phyloP scores from a whole-genome alignment of 2,797 vertebrate species.

The Atherinosoma microstoma region DNA sequence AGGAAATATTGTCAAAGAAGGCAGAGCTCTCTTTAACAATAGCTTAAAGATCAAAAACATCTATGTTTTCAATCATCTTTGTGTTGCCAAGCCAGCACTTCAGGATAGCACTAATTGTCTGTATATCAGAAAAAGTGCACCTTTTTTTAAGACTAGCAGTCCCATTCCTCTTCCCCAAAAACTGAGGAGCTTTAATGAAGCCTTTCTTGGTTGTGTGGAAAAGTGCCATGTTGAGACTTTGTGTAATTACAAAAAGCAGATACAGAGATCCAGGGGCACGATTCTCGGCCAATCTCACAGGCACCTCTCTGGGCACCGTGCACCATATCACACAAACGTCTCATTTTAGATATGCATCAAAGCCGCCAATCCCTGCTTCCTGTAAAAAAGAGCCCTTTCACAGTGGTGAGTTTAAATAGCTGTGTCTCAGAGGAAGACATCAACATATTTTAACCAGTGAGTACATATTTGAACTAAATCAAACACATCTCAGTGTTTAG shows the following conservation, averaged over 20 bases:
- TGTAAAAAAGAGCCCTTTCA: constrained; percentile 20
- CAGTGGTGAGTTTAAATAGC: constrained; percentile 48
- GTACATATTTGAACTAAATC: constrained; percentile 59
- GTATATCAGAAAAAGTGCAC: constrained; percentile 27
- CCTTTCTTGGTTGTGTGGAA: constrained; percentile 44
- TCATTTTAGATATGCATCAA: constrained; percentile 68
- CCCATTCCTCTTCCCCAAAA: constrained; percentile 31
- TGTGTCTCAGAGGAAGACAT: constrained; percentile 46
- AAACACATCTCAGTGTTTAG: constrained; percentile 51
- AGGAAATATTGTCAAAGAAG: constrained; percentile 52
- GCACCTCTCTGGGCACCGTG: constrained; percentile 59
- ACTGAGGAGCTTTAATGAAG: constrained; percentile 56
- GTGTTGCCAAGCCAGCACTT: constrained; percentile 64
- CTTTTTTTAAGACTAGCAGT: constrained; percentile 47
- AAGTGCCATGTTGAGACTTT: constrained; percentile 45
- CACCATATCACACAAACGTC: constrained; percentile 49
- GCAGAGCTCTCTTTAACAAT: constrained; percentile 57
- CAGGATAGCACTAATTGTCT: constrained; percentile 23
- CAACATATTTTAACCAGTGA: constrained; percentile 53
- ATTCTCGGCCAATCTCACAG: constrained; percentile 55
- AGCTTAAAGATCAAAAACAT: constrained; percentile 59
- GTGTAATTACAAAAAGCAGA: constrained; percentile 62
- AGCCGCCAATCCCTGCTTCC: constrained; percentile 40
- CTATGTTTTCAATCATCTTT: constrained; percentile 40
- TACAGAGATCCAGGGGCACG: constrained; percentile 41